Evolutionary conservation across 2,113 vertebrate species (phyloP).

Genomic region (Onychostoma macrolepis): DNA sequence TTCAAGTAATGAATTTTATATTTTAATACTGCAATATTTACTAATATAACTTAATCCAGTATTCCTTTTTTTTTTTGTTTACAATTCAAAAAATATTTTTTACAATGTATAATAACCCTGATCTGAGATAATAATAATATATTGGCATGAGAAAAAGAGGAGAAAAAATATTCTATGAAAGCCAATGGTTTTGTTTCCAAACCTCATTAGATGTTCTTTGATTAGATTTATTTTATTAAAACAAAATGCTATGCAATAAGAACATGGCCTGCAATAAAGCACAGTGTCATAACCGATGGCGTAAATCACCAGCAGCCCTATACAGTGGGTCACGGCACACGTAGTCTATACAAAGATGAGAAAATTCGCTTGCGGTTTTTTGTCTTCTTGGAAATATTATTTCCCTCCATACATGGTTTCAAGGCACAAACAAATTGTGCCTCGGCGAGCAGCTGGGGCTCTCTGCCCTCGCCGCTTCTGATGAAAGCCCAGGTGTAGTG

Average conservation of each 20-base stretch:
- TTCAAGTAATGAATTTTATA: too few relatives aligned
- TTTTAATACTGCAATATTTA: too few relatives aligned
- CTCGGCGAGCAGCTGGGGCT: constrained; percentile 24
- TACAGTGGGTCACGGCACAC: background rate
- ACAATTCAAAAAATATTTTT: too few relatives aligned
- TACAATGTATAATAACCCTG: too few relatives aligned
- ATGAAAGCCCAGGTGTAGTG: constrained; percentile 72
- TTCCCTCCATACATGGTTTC: background rate
- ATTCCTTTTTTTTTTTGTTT: too few relatives aligned
- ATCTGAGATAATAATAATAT: background rate
- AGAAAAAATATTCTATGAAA: background rate
- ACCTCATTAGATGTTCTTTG: background rate
- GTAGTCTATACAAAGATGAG: background rate
- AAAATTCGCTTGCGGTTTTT: background rate
- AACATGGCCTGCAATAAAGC: background rate
- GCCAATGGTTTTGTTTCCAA: background rate
- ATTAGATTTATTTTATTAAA: background rate
- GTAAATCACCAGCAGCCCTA: background rate
- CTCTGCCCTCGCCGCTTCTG: constrained; percentile 55
- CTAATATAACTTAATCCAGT: too few relatives aligned
- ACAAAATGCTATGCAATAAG: background rate
- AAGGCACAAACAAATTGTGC: background rate
- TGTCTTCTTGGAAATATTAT: background rate
- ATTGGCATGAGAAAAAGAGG: background rate
- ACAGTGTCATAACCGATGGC: background rate